A percentile compares a stretch with the other conserved stretches of the same genome.
Evolutionary conservation across 2,888 invertebrate species (phyloP).

Genomic region (Meta bourneti): DNA sequence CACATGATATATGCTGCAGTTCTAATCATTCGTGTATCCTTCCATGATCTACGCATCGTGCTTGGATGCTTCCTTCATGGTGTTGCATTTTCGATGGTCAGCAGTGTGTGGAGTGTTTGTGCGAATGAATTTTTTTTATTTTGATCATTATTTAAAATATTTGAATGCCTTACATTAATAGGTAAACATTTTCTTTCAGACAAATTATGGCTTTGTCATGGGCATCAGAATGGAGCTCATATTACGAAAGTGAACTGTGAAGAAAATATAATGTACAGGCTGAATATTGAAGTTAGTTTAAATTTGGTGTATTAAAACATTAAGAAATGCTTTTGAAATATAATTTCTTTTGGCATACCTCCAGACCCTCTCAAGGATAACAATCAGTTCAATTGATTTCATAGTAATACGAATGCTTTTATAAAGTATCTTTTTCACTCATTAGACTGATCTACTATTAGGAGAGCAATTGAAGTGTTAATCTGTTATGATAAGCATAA

Average conservation of each 20-base stretch:
- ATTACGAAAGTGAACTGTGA: slow-evolving; percentile 80
- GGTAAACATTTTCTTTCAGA: slow-evolving; percentile 78
- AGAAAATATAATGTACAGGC: slow-evolving; percentile 80
- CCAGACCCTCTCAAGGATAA: no score
- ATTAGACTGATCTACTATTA: no score
- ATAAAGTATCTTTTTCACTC: not conserved
- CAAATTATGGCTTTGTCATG: slow-evolving; percentile 81
- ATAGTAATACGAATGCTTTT: not conserved
- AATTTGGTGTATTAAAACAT: not conserved
- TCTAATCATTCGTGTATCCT: no score
- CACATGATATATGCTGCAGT: no score
- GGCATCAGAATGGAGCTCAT: slow-evolving; percentile 80
- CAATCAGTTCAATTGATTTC: not conserved
- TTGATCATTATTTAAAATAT: not conserved
- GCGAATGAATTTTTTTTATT: not conserved
- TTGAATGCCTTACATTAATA: not conserved
- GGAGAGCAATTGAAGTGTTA: not conserved
- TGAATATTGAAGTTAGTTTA: slow-evolving; percentile 79
- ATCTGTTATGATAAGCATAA: no score
- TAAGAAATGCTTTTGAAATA: not conserved
- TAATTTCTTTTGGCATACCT: not conserved
- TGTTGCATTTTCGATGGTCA: no score
- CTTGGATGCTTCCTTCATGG: no score
- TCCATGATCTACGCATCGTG: no score
- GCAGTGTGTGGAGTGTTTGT: not conserved